phyloP scores from a whole-genome alignment of 2,113 vertebrate genomes.

The Albula goreensis region DNA sequence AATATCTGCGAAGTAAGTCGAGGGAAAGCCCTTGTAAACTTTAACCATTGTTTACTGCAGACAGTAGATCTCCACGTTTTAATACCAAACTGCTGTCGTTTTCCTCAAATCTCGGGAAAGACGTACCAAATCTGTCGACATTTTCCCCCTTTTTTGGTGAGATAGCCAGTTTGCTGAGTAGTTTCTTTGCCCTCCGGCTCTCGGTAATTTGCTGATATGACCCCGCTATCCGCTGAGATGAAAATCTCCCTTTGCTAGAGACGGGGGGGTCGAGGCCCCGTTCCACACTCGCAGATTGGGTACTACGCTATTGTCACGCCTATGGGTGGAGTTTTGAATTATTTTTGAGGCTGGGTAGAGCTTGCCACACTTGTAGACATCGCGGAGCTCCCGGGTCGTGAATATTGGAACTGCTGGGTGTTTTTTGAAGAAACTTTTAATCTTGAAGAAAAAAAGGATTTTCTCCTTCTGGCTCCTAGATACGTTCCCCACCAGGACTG shows the following conservation, averaged over 20 bases:
- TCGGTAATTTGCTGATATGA: neutral
- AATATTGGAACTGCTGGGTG: neutral
- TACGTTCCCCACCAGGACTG: constrained; percentile 44
- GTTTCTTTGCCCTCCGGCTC: neutral
- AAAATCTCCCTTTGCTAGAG: neutral
- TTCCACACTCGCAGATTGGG: constrained; percentile 53
- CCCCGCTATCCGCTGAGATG: neutral
- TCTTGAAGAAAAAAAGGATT: constrained; percentile 40
- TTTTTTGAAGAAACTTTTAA: constrained; percentile 3
- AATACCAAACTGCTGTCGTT: neutral
- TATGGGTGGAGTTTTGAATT: constrained; percentile 59
- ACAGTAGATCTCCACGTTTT: neutral
- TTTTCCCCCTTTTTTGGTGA: neutral
- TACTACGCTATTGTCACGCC: constrained; percentile 48
- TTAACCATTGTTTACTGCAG: neutral
- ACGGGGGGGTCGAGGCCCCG: constrained; percentile 30
- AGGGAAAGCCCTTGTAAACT: neutral
- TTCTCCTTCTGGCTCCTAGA: constrained; percentile 34
- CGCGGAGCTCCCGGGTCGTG: neutral
- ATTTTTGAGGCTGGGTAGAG: constrained; percentile 69
- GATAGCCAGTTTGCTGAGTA: neutral
- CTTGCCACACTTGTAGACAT: constrained; percentile 58
- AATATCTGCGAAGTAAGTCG: no score
- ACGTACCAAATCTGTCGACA: neutral
- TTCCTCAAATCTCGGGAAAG: neutral